Percentiles rank a stretch among this genome's conserved stretches.
phyloP scores from a whole-genome alignment of 2,888 invertebrate genomes.

The Erpobdella octoculata region DNA sequence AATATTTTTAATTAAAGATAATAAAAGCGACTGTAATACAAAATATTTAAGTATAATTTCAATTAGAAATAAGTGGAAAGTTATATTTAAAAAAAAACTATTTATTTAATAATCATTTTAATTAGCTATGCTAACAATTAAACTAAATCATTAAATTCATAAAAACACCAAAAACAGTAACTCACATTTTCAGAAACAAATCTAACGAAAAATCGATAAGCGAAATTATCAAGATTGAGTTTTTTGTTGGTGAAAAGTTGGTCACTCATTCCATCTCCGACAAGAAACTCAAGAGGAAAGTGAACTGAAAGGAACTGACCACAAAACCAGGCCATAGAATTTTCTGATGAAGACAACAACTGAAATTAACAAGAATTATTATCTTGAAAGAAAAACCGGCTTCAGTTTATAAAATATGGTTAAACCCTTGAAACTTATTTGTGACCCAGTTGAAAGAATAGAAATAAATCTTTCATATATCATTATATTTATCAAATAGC shows the following conservation, averaged over 20 bases:
- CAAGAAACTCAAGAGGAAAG: slow-evolving; percentile 6
- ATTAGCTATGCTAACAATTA: too few relatives aligned
- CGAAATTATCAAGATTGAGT: slow-evolving; percentile 3
- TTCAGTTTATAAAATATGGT: not conserved
- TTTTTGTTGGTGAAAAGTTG: not conserved
- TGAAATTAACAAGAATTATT: not conserved
- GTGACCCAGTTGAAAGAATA: too few relatives aligned
- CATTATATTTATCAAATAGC: too few relatives aligned
- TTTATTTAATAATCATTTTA: too few relatives aligned
- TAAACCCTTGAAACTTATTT: not conserved
- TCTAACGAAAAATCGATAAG: slow-evolving; percentile 16
- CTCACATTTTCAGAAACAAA: not conserved
- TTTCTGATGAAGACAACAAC: not conserved
- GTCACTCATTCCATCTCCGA: not conserved
- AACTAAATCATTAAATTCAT: too few relatives aligned
- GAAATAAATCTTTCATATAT: too few relatives aligned
- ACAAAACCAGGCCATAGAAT: not conserved
- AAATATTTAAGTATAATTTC: too few relatives aligned
- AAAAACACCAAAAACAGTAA: too few relatives aligned
- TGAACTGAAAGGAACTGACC: not conserved
- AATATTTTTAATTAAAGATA: too few relatives aligned
- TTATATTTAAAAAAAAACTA: too few relatives aligned
- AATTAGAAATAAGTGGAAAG: too few relatives aligned
- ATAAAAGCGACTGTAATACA: too few relatives aligned
- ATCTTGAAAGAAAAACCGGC: not conserved